phyloP scores from a whole-genome alignment of 2,888 invertebrate genomes.

The Andrena marginata region DNA sequence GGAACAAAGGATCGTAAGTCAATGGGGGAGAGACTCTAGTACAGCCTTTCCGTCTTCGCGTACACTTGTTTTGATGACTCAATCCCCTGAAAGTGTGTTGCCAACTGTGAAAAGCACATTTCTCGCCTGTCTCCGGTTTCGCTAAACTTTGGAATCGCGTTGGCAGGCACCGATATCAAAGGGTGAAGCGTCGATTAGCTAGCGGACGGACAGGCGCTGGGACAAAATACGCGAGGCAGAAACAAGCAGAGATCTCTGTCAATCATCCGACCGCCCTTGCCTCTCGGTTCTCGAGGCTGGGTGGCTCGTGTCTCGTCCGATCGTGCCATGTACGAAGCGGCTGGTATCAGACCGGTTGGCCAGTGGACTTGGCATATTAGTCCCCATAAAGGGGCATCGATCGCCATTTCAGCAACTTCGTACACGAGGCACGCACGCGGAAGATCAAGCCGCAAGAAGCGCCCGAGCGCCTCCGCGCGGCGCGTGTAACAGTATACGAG shows the following conservation, averaged over 20 bases:
- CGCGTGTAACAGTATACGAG: conserved; percentile 56
- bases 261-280: conserved; percentile 53
- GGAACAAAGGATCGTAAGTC: not conserved
- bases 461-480: conserved; percentile 23
- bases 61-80: too few relatives aligned
- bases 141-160: not conserved
- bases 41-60: too few relatives aligned
- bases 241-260: conserved; percentile 59
- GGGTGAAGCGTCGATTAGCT: not conserved
- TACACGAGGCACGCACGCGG: conserved; percentile 70
- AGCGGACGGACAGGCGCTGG: not conserved
- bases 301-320: conserved; percentile 32
- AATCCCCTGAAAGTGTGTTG: too few relatives aligned
- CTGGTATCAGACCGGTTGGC: conserved; percentile 33
- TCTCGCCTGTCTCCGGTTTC: too few relatives aligned
- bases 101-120: too few relatives aligned
- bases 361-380: conserved; percentile 66
- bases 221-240: conserved; percentile 40
- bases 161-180: not conserved
- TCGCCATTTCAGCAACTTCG: conserved; percentile 65
- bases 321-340: conserved; percentile 44
- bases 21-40: too few relatives aligned
- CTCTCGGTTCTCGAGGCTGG: conserved; percentile 34
- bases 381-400: conserved; percentile 68
- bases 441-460: conserved; percentile 69